Percentiles rank a stretch among this genome's conserved stretches.
Evolutionary conservation across 2,888 invertebrate species (phyloP).

Genomic region (Megalurothrips usitatus): DNA sequence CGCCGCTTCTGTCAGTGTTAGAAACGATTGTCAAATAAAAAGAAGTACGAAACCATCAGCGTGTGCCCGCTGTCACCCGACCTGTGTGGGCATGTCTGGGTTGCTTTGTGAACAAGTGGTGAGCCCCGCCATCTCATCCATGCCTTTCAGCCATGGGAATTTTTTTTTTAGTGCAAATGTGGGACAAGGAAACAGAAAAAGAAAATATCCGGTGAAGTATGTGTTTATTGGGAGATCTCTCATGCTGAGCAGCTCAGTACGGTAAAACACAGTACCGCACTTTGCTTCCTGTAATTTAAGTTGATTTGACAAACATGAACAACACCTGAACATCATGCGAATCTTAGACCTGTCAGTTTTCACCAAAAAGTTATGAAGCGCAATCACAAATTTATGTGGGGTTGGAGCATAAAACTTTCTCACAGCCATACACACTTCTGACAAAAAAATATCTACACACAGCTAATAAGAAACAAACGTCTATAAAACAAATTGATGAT

Average conservation of each 20-base stretch:
- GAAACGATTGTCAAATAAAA: not conserved
- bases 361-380: not conserved
- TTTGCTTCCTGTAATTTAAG: conserved; percentile 2
- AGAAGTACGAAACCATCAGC: not conserved
- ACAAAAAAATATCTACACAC: conserved; percentile 21
- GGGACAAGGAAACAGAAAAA: not conserved
- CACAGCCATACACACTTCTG: conserved; percentile 22
- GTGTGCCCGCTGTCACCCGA: too few species aligned
- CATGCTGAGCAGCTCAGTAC: conserved; percentile 18
- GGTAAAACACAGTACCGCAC: not conserved
- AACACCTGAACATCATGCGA: not conserved
- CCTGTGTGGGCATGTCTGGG: too few species aligned
- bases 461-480: conserved; percentile 14
- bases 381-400: conserved; percentile 4
- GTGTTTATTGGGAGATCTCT: conserved; percentile 16
- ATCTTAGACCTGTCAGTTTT: not conserved
- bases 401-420: conserved; percentile 22
- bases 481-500: conserved; percentile 18
- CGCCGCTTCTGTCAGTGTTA: not conserved
- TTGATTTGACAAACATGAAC: conserved; percentile 3
- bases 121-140: too few species aligned
- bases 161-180: not conserved
- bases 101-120: too few species aligned
- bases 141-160: too few species aligned
- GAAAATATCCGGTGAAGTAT: conserved; percentile 18